These are phyloP conservation scores for Acanthosepion pharaonis DNA, from an alignment of 2,888 invertebrate species.

Conservation along the genomic window DNA sequence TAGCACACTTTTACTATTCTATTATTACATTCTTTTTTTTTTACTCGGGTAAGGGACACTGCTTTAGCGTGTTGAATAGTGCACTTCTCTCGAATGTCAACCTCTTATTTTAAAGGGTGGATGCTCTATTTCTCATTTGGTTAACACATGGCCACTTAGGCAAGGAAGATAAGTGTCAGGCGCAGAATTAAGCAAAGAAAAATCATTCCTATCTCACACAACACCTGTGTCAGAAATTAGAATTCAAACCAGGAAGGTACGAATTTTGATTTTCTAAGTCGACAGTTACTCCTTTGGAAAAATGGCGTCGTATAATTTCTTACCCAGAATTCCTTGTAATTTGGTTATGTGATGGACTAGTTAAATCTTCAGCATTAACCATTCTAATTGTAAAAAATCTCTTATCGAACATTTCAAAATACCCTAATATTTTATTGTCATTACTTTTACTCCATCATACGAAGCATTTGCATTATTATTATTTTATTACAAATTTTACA, in stretches of 20 bases:
- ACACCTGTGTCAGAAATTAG: too few species aligned
- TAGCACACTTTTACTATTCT: background rate
- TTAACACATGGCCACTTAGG: background rate
- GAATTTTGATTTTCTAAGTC: background rate
- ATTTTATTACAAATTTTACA: too few species aligned
- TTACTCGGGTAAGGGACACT: background rate
- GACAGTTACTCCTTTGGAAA: background rate
- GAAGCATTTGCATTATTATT: too few species aligned
- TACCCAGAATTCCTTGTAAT: too few species aligned
- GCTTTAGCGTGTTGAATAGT: background rate
- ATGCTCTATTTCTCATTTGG: background rate
- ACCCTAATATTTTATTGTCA: too few species aligned
- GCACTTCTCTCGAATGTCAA: background rate
- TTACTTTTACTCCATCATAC: too few species aligned
- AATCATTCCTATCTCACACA: background rate
- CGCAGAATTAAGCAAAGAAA: background rate
- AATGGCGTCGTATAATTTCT: too few species aligned
- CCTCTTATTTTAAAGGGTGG: background rate
- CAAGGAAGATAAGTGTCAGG: background rate
- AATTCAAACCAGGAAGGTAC: background rate
- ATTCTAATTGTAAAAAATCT: too few species aligned
- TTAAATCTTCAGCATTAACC: too few species aligned
- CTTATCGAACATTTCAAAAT: too few species aligned
- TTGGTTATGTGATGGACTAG: too few species aligned
- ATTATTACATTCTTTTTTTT: too few species aligned